phyloP scores from a whole-genome alignment of 2,797 vertebrate species.

The Enteromius argenteus region DNA sequence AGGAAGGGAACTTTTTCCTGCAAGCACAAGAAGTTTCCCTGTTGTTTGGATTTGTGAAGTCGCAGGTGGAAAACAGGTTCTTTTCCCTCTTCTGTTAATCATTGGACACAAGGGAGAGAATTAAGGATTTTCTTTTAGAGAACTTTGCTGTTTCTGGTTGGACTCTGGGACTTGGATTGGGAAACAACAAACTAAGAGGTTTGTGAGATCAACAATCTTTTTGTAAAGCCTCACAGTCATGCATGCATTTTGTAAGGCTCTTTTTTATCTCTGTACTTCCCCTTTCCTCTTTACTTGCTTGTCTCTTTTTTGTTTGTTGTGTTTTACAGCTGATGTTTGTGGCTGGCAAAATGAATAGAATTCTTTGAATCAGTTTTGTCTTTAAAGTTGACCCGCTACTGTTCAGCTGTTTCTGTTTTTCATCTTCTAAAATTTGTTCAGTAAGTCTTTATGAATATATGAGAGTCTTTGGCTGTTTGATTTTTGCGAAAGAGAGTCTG shows the following conservation, averaged over 20 bases:
- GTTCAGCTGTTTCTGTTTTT: neutral
- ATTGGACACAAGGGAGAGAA: constrained; percentile 27
- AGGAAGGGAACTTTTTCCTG: neutral
- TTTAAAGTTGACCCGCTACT: neutral
- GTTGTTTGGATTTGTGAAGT: constrained; percentile 30
- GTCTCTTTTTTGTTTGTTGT: neutral
- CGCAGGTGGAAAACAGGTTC: constrained; percentile 14
- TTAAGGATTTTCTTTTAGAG: constrained; percentile 45
- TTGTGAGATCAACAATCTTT: constrained; percentile 73
- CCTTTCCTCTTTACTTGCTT: constrained; percentile 9
- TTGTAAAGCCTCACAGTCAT: constrained; percentile 52
- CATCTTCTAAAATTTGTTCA: neutral
- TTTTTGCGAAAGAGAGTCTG: neutral
- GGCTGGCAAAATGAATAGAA: neutral
- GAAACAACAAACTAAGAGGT: constrained; percentile 72
- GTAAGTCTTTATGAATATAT: neutral
- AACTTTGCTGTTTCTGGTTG: constrained; percentile 57
- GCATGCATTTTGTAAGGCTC: constrained; percentile 57
- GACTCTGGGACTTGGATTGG: constrained; percentile 67
- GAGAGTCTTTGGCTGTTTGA: neutral
- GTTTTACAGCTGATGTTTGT: neutral
- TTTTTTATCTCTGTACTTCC: constrained; percentile 23
- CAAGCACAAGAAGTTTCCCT: constrained; percentile 4
- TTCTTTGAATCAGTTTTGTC: neutral
- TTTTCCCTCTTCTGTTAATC: constrained; percentile 24